A percentile compares a stretch with the other conserved stretches of the same genome.
These are phyloP conservation scores for Phytoseiulus persimilis DNA, from an alignment of 2,888 invertebrate species.

Conservation along the genomic window DNA sequence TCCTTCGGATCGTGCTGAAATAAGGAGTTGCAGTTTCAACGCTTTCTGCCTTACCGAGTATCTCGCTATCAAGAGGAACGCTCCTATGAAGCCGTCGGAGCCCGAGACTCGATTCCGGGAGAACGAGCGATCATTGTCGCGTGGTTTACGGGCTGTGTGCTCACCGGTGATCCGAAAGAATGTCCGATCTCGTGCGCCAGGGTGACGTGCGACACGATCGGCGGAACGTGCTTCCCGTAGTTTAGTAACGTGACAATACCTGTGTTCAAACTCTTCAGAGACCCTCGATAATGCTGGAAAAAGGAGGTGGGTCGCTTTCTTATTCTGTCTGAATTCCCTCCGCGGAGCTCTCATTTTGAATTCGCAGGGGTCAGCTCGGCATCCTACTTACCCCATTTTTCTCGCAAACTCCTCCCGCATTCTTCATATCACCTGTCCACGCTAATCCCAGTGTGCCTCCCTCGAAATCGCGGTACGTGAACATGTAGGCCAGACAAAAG, in stretches of 20 bases:
- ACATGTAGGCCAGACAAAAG: slow-evolving; percentile 96
- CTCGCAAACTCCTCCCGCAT: slow-evolving; percentile 96
- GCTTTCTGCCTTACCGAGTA: no score
- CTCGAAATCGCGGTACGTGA: slow-evolving; percentile 91
- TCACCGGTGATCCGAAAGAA: slow-evolving; percentile 93
- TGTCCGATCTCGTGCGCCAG: slow-evolving; percentile 98
- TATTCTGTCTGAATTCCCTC: slow-evolving; percentile 46
- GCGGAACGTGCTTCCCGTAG: slow-evolving; percentile 94
- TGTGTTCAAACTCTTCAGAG: slow-evolving; percentile 87
- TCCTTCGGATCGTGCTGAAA: slow-evolving; percentile 79
- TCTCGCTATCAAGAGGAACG: no score
- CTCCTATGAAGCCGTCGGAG: no score
- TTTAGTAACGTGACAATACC: slow-evolving; percentile 94
- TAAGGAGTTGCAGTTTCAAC: no score
- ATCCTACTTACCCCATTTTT: slow-evolving; percentile 71
- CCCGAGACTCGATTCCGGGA: background rate
- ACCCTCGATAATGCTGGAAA: slow-evolving; percentile 80
- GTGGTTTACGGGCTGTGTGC: slow-evolving; percentile 48
- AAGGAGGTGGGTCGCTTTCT: background rate
- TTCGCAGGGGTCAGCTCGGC: background rate
- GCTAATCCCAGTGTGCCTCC: slow-evolving; percentile 93
- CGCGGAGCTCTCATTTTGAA: background rate
- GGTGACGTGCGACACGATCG: slow-evolving; percentile 95
- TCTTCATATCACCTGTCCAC: slow-evolving; percentile 92
- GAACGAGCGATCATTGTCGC: background rate